Evolutionary conservation across 2,797 vertebrate genomes (phyloP).

Genomic region (Hydrocynus forskahlii): DNA sequence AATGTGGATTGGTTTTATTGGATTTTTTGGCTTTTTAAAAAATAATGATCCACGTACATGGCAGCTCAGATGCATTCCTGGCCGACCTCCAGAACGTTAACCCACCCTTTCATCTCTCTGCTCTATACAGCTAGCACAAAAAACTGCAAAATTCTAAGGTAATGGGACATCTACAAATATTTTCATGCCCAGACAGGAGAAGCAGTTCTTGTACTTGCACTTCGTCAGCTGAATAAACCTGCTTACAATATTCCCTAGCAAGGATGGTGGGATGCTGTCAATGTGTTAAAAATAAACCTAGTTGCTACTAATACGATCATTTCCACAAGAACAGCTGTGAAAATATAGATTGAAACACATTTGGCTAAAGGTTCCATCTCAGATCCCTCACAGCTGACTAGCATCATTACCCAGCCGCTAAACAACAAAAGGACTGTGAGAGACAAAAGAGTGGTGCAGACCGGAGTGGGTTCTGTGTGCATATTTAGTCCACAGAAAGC

Average conservation of each 20-base stretch:
- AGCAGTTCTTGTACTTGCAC: constrained; percentile 36
- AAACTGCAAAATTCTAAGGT: constrained; percentile 41
- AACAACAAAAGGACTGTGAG: constrained; percentile 23
- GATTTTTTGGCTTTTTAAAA: constrained; percentile 19
- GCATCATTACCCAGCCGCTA: constrained; percentile 29
- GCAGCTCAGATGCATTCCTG: constrained; percentile 32
- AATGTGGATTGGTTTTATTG: neutral
- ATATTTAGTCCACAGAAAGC: constrained; percentile 4
- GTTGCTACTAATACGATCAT: constrained; percentile 30
- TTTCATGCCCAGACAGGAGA: constrained; percentile 32
- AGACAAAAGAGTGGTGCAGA: constrained; percentile 9
- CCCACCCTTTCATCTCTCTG: constrained; percentile 36
- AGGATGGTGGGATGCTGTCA: constrained; percentile 45
- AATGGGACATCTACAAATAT: constrained; percentile 51
- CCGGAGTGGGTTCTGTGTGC: constrained; percentile 4
- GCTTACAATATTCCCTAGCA: constrained; percentile 49
- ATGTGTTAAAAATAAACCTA: constrained; percentile 55
- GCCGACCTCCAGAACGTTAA: constrained; percentile 31
- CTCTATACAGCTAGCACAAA: constrained; percentile 46
- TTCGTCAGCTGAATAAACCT: constrained; percentile 56
- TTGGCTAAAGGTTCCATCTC: constrained; percentile 16
- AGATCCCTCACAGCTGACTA: constrained; percentile 32
- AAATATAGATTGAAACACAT: constrained; percentile 26
- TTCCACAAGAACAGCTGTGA: constrained; percentile 35
- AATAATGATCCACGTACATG: constrained; percentile 34